Evolutionary conservation across 2,797 vertebrate species (phyloP), one percentile per base, ranked within the genome.

Genomic region (Lithobates pipiens): DNA sequence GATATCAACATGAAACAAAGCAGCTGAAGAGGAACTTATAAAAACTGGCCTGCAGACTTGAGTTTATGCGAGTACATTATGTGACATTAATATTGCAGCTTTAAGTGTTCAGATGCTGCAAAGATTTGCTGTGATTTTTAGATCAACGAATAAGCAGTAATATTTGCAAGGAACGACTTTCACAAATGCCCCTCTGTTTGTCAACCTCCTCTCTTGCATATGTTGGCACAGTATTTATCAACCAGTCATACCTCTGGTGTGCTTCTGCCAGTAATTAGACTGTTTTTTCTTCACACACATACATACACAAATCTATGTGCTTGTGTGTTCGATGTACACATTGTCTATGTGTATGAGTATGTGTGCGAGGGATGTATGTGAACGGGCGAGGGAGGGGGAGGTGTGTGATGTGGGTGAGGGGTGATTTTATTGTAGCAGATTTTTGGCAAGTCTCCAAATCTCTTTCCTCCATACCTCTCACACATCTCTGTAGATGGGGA

Each of bases 351-450:
- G 39, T 75, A 54, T 81, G 71, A 68, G 77, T 76, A 76, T 77
- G 54, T 82, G 75, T 82, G 79, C 50, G 85, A 42, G 79, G 44
- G 79, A 86, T 86, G 57, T 82, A 73, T 82, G 85, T 77, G 75
- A 77, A 78, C 82, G 57, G 72, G 80, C 73, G 8, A 44, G 79
- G 80, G 68, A 78, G 85, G 85, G 85, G 80, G 68, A 74, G 61
- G 80, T 86, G 85, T 77, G 75, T 76, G 73, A 82, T 77, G 80
- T 86, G 85, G 80, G 85, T 86, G 85, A 83, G 69, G 76, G 85
- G 85, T 68, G 84, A 77, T 77, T 86, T 86, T 82, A 86, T 86
- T 82, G 85, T 86, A 86, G 42, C 85, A 86, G 85, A 83, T 86
- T 86, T 86, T 83, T 86, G 85, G 85, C 85, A 86, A 68, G 15